Evolutionary conservation across 1,140 invertebrate species (phyloP).

Genomic region (Drosophila tropicalis): DNA sequence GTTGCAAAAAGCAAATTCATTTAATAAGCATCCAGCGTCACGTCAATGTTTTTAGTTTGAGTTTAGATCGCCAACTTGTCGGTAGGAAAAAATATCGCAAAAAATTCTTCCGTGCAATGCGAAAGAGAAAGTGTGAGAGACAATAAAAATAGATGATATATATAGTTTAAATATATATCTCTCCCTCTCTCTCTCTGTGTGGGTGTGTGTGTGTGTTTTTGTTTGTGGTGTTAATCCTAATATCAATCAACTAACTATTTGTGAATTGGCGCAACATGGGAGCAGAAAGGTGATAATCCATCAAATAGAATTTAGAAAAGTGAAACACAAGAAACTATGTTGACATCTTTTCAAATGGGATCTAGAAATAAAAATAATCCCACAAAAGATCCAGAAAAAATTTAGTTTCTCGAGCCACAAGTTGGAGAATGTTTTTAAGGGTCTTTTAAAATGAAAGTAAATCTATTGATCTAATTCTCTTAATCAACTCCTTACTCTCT

Average conservation of each 20-base stretch:
- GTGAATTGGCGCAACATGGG: constrained; percentile 12
- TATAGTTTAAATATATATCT: not conserved
- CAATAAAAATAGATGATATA: not conserved
- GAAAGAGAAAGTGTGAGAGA: constrained; percentile 42
- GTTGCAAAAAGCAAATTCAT: constrained; percentile 51
- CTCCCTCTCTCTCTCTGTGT: not conserved
- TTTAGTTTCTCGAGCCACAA: too few relatives aligned
- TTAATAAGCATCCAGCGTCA: constrained; percentile 63
- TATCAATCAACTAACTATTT: constrained; percentile 31
- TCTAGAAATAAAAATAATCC: too few relatives aligned
- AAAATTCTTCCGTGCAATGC: constrained; percentile 21
- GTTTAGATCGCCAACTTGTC: constrained; percentile 64
- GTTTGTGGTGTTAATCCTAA: constrained; percentile 7
- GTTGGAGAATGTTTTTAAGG: too few relatives aligned
- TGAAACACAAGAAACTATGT: too few relatives aligned
- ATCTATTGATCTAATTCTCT: too few relatives aligned
- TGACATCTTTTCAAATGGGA: too few relatives aligned
- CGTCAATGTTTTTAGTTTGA: constrained; percentile 68
- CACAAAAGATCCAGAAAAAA: too few relatives aligned
- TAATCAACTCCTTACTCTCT: too few relatives aligned
- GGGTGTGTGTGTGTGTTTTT: not conserved
- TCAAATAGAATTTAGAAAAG: too few relatives aligned
- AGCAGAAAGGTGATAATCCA: not conserved
- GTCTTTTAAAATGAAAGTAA: too few relatives aligned
- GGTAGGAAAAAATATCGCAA: constrained; percentile 45